phyloP scores from a whole-genome alignment of 2,113 vertebrate genomes.

The Meles meles region DNA sequence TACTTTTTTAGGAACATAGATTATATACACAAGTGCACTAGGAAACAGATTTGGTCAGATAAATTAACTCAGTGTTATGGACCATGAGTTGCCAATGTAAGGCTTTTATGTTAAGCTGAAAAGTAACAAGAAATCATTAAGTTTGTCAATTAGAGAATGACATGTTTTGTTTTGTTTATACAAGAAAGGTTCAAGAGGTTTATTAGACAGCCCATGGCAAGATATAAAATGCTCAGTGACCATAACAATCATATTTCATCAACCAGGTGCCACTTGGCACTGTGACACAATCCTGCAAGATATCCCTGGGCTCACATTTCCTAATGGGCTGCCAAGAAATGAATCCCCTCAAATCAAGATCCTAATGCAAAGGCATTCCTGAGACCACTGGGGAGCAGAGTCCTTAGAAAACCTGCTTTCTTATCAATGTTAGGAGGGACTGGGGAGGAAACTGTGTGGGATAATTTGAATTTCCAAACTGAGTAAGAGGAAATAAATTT shows the following conservation, averaged over 20 bases:
- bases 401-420: neutral
- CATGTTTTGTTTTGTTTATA: neutral
- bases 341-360: neutral
- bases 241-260: neutral
- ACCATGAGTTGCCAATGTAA: neutral
- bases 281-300: neutral
- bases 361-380: neutral
- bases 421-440: neutral
- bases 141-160: neutral
- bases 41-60: neutral
- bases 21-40: neutral
- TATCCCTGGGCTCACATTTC: neutral
- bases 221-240: slow-evolving; percentile 31
- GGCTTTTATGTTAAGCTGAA: neutral
- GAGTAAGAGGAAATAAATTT: neutral
- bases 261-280: neutral
- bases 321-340: neutral
- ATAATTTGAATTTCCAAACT: neutral
- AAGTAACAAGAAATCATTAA: neutral
- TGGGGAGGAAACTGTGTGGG: neutral
- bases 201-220: slow-evolving; percentile 26
- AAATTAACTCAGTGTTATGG: neutral
- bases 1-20: neutral
- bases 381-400: neutral
- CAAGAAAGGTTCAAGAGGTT: slow-evolving; percentile 29